These are phyloP conservation scores for Polia nebulosa DNA, from an alignment of 2,888 invertebrate genomes.

Conservation along the genomic window DNA sequence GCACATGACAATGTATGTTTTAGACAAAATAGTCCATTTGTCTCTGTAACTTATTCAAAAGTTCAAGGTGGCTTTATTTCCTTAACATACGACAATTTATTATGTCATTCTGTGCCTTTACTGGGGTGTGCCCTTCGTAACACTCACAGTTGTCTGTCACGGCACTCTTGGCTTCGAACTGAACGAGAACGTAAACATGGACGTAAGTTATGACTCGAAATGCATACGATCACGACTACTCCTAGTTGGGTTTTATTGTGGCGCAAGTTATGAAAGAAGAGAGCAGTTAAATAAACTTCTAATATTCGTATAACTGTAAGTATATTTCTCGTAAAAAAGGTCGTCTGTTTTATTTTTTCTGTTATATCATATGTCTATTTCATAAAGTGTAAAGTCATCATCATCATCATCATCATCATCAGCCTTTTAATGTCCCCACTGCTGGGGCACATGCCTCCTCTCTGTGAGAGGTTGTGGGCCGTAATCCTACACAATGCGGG, in stretches of 20 bases:
- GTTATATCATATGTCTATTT: background rate
- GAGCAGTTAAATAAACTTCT: background rate
- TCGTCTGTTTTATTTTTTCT: too few species aligned
- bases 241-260: constrained; percentile 55
- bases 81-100: constrained; percentile 74
- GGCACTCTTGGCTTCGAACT: constrained; percentile 61
- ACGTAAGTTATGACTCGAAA: constrained; percentile 76
- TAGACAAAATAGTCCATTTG: constrained; percentile 72
- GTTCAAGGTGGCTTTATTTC: constrained; percentile 77
- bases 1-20: constrained; percentile 46
- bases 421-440: too few species aligned
- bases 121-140: constrained; percentile 75
- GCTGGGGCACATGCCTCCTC: too few species aligned
- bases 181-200: constrained; percentile 73
- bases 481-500: too few species aligned
- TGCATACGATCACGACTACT: constrained; percentile 77
- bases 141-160: constrained; percentile 76
- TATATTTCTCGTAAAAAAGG: background rate
- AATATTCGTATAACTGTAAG: background rate
- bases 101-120: constrained; percentile 66
- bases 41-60: constrained; percentile 71
- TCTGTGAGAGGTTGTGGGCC: too few species aligned
- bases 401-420: too few species aligned
- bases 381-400: background rate
- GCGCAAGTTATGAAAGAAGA: constrained; percentile 59